phyloP scores from a whole-genome alignment of 2,888 invertebrate species.

The Drosophila suboccidentalis region DNA sequence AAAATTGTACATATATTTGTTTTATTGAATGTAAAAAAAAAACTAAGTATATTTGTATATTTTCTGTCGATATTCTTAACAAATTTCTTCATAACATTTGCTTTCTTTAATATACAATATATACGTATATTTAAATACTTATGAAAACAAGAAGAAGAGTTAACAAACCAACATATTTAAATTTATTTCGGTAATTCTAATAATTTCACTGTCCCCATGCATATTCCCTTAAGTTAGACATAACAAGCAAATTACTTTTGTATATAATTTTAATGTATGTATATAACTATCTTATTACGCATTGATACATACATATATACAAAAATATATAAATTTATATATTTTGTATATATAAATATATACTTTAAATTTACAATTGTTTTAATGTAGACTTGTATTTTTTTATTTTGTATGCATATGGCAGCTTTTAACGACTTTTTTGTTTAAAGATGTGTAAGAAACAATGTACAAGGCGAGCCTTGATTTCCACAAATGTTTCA shows the following conservation, averaged over 20 bases:
- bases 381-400: slow-evolving; percentile 53
- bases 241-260: slow-evolving; percentile 39
- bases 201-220: slow-evolving; percentile 24
- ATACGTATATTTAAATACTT: slow-evolving; percentile 3
- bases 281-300: slow-evolving; percentile 40
- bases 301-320: slow-evolving; percentile 19
- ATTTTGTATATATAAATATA: slow-evolving; percentile 14
- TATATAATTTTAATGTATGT: slow-evolving; percentile 56
- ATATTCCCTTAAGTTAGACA: slow-evolving; percentile 32
- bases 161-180: slow-evolving; percentile 4
- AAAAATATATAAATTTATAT: background rate
- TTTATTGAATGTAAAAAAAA: slow-evolving; percentile 17
- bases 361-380: slow-evolving; percentile 32
- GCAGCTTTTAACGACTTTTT: slow-evolving; percentile 33
- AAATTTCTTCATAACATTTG: slow-evolving; percentile 61
- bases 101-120: slow-evolving; percentile 44
- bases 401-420: slow-evolving; percentile 55
- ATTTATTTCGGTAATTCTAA: slow-evolving; percentile 22
- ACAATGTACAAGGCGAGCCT: background rate
- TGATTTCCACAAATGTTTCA: background rate
- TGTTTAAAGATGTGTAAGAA: background rate
- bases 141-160: slow-evolving; percentile 5
- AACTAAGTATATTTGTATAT: slow-evolving; percentile 19
- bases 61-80: slow-evolving; percentile 14
- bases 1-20: slow-evolving; percentile 29